Base-by-base conservation (phyloP, 2,888 invertebrate genomes). In the Morpho helenor region DNA sequence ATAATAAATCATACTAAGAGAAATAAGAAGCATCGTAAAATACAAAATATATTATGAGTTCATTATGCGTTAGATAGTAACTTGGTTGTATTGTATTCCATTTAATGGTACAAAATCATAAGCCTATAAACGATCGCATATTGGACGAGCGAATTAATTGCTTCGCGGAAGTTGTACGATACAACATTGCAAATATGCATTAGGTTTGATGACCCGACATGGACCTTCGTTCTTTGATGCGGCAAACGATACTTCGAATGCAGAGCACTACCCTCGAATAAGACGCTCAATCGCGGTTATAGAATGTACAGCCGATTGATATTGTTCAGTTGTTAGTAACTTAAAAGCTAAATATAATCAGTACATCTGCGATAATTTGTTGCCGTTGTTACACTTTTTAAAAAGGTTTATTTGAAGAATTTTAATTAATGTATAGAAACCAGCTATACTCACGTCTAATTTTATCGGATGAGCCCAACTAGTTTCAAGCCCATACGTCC, bases 261-360 rank as follows among this genome's bases (percentile, higher is more conserved):
- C 76, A 76, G 79, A 77, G 78, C 80, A 84, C 80, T 80, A 81
- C 82, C 81, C 80, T 79, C 82, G 83, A 79, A 80, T 80, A 78
- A 81, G 82, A 77, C 75, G 81, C 80, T 86, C 86, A 87, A 87
- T 88, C 87, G 87, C 87, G 85, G 74, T 87, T 87, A 88, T 87
- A 87, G 85, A 77, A 5, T 0, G 31, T 31, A 0, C 5, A 31
- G 31, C 60, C 59, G 61, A 61, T 61, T 57, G 57, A 52, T 31
- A 5, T 31, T 31, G 31, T 31, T 31, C 31, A 31, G 31, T 31
- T 31, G 31, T 31, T 31, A 16, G 16, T 16, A 31, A 31, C 31
- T 3, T 31, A 31, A 31, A 31, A 31, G 3, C 31, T 16, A 16
- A 5, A 31, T 31, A 31, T 31, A 31, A 31, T 5, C 31, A 31